Percentiles rank a stretch among this genome's conserved stretches.
Evolutionary conservation across 1,140 invertebrate species (phyloP).

Genomic region (Chrysopa pallens): DNA sequence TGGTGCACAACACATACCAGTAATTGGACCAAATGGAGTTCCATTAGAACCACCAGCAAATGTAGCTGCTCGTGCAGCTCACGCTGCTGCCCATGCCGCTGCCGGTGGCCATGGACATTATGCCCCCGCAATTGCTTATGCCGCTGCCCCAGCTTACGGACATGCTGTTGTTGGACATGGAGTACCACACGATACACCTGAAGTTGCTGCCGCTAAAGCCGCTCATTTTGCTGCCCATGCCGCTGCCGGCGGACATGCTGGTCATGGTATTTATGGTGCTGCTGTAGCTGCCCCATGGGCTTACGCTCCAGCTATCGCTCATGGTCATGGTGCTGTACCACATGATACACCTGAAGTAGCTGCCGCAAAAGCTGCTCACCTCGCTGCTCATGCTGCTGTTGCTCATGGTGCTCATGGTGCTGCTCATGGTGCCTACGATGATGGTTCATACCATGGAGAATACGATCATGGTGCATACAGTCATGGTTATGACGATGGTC

Average conservation of each 20-base stretch:
- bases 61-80: slow-evolving; percentile 1
- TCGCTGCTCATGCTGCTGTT: slow-evolving; percentile 10
- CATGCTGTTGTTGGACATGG: slow-evolving; percentile 10
- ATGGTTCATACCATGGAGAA: slow-evolving; percentile 3
- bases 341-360: slow-evolving; percentile 9
- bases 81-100: slow-evolving; percentile 3
- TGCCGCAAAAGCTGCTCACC: slow-evolving; percentile 18
- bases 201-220: slow-evolving; percentile 23
- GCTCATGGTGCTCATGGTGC: slow-evolving; percentile 2
- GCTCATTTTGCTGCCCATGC: slow-evolving; percentile 18
- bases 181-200: slow-evolving; percentile 22
- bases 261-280: slow-evolving; percentile 1
- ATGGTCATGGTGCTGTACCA: slow-evolving; percentile 1
- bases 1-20: neutral
- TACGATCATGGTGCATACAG: neutral
- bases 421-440: slow-evolving; percentile 3
- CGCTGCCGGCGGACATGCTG: slow-evolving; percentile 10
- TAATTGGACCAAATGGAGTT: slow-evolving; percentile 3
- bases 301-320: slow-evolving; percentile 1
- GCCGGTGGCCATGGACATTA: slow-evolving; percentile 13
- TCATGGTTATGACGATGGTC: no score
- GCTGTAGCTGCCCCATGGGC: neutral
- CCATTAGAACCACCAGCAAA: slow-evolving; percentile 1
- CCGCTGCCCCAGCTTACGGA: slow-evolving; percentile 17
- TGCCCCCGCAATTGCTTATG: slow-evolving; percentile 9